phyloP scores from a whole-genome alignment of 2,888 invertebrate genomes.

The Caprella mutica region DNA sequence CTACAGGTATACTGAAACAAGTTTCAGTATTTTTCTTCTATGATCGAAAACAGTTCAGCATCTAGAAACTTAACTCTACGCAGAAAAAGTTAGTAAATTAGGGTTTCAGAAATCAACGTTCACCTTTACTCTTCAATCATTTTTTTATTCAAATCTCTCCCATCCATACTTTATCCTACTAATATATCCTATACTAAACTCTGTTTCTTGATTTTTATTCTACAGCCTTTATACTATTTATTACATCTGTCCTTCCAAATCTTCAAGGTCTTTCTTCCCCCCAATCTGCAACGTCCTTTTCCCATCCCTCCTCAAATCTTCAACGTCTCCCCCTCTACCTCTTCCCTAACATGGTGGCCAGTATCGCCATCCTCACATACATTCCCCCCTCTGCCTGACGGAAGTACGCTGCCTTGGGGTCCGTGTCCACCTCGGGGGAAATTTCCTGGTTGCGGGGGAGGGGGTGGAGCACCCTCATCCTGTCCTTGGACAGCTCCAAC shows the following conservation, averaged over 20 bases:
- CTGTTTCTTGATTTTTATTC: too few relatives aligned
- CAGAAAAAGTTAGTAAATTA: too few relatives aligned
- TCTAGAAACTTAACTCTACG: too few relatives aligned
- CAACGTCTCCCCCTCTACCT: conserved; percentile 42
- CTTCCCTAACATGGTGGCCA: conserved; percentile 73
- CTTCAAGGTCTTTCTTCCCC: too few relatives aligned
- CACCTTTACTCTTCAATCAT: too few relatives aligned
- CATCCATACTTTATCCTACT: not conserved
- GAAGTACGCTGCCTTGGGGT: conserved; percentile 96
- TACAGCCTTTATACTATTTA: too few relatives aligned
- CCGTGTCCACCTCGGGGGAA: conserved; percentile 84
- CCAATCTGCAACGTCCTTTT: not conserved
- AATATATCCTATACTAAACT: not conserved
- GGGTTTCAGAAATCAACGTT: too few relatives aligned
- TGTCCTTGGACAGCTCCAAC: conserved; percentile 85
- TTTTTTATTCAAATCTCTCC: not conserved
- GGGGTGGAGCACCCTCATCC: conserved; percentile 96
- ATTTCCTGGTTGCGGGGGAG: conserved; percentile 90
- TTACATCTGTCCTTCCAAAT: too few relatives aligned
- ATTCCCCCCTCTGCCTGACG: conserved; percentile 95
- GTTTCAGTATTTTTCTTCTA: too few relatives aligned
- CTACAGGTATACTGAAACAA: too few relatives aligned
- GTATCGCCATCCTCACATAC: conserved; percentile 94
- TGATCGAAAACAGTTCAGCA: too few relatives aligned
- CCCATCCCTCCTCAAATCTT: not conserved